Evolutionary conservation across 1,140 invertebrate species (phyloP).

Genomic region (Trichonephila inaurata): DNA sequence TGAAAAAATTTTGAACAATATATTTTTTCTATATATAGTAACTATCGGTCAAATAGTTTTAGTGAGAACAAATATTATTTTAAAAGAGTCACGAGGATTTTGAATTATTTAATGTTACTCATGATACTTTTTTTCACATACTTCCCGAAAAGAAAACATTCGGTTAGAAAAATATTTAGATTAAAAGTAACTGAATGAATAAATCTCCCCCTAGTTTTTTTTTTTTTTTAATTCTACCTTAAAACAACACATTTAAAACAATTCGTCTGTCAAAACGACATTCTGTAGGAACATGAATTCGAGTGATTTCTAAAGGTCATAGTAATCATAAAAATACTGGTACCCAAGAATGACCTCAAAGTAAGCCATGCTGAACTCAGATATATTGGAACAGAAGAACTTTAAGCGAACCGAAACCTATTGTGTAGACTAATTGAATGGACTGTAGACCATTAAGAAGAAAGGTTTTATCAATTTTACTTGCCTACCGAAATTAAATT

Average conservation of each 20-base stretch:
- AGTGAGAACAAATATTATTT: too few relatives aligned
- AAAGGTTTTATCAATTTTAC: neutral
- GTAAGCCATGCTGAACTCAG: constrained; percentile 4
- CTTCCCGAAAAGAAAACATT: too few relatives aligned
- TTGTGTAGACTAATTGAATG: neutral
- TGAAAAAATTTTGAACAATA: too few relatives aligned
- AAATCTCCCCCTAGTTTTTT: too few relatives aligned
- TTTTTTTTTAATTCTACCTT: too few relatives aligned
- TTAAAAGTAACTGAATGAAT: too few relatives aligned
- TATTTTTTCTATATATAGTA: too few relatives aligned
- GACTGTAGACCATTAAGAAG: neutral
- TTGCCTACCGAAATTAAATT: neutral
- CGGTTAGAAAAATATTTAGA: too few relatives aligned
- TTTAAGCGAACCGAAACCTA: neutral
- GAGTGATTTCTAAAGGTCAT: neutral
- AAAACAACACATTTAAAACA: neutral
- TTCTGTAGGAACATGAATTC: neutral
- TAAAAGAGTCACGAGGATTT: too few relatives aligned
- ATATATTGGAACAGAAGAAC: neutral
- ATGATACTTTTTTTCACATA: too few relatives aligned
- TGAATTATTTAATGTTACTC: too few relatives aligned
- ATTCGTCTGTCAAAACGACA: neutral
- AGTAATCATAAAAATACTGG: neutral
- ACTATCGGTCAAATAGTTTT: too few relatives aligned
- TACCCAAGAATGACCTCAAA: constrained; percentile 6